Conservation (phyloP, 2,888 invertebrate species). For the Pilophorus perplexus region DNA sequence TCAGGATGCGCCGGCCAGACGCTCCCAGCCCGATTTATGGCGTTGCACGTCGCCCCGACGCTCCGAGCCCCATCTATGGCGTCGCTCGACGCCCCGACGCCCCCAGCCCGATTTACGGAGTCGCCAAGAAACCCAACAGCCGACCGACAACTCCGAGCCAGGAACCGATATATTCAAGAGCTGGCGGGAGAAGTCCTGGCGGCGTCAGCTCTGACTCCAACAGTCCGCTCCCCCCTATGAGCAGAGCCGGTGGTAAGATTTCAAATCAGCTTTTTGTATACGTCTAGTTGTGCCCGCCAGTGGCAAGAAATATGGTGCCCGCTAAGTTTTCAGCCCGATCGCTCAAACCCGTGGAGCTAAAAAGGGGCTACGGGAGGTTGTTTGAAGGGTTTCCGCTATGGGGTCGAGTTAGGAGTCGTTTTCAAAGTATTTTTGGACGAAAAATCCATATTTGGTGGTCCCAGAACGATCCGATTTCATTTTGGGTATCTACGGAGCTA, state of each 20-base stretch:
- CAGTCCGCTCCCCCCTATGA: slow-evolving; percentile 16
- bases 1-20: too few species aligned
- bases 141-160: slow-evolving; percentile 25
- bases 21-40: neutral
- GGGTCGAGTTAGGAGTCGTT: too few species aligned
- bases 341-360: too few species aligned
- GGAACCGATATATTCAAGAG: slow-evolving; percentile 32
- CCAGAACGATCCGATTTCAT: too few species aligned
- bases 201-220: slow-evolving; percentile 28
- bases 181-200: slow-evolving; percentile 28
- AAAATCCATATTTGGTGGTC: too few species aligned
- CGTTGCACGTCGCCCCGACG: neutral
- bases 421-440: too few species aligned
- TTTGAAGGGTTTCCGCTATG: too few species aligned
- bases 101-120: slow-evolving; percentile 9
- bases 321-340: too few species aligned
- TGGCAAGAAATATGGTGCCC: too few species aligned
- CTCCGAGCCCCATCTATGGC: slow-evolving; percentile 7
- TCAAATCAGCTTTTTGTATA: too few species aligned
- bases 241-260: neutral
- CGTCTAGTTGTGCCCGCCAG: neutral
- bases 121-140: neutral
- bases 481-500: too few species aligned
- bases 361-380: too few species aligned
- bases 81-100: neutral